Conservation (phyloP, 2,888 invertebrate species). For the Pediacus dermestoides region DNA sequence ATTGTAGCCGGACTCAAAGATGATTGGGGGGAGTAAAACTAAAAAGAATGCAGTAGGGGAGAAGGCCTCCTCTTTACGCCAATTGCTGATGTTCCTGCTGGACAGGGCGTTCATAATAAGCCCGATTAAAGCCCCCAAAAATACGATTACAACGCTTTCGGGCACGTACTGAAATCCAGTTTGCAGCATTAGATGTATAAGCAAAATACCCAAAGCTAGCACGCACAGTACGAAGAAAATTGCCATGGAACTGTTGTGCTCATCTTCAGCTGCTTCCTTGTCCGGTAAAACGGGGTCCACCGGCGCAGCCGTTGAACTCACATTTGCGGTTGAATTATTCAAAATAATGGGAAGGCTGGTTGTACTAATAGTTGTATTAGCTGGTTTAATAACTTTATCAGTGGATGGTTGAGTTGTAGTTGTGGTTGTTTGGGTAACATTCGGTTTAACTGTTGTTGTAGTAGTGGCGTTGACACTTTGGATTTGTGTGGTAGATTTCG, state of each 20-base stretch:
- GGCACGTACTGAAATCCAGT: conserved; percentile 96
- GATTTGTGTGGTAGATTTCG: too few relatives aligned
- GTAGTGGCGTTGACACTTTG: too few relatives aligned
- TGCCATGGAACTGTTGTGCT: conserved; percentile 94
- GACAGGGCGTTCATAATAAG: conserved; percentile 86
- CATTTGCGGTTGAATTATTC: conserved; percentile 42
- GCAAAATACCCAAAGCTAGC: conserved; percentile 86
- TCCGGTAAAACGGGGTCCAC: conserved; percentile 81
- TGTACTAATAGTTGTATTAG: background rate
- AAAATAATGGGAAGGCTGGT: conserved; percentile 12
- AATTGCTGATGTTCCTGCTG: conserved; percentile 84
- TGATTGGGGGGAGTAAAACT: conserved; percentile 94
- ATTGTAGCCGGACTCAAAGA: conserved; percentile 99
- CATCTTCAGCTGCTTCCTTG: conserved; percentile 89
- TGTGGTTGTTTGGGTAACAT: too few relatives aligned
- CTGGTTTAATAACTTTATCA: too few relatives aligned
- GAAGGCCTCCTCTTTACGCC: conserved; percentile 97
- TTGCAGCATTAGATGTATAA: conserved; percentile 92
- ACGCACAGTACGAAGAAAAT: conserved; percentile 98
- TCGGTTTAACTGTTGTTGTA: too few relatives aligned
- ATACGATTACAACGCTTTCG: conserved; percentile 95
- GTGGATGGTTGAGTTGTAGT: too few relatives aligned
- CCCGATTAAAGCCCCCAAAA: conserved; percentile 90
- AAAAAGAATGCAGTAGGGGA: conserved; percentile 98
- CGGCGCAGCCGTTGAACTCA: conserved; percentile 54